Base-by-base conservation (phyloP, 2,113 vertebrate genomes). In the Vulpes lagopus region DNA sequence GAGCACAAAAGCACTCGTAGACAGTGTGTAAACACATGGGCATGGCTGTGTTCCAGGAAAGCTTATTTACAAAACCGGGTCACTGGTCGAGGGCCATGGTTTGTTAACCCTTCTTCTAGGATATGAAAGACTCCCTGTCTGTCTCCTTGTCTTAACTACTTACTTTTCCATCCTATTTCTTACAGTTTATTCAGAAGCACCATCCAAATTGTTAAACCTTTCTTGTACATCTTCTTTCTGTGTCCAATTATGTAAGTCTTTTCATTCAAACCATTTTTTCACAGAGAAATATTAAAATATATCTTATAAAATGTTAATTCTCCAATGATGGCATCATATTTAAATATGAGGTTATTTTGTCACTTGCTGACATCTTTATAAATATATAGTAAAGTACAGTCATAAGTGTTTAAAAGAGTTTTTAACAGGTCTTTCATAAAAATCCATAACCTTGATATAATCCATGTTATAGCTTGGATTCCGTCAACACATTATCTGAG, bases 401-500 rank as follows among this genome's bases (percentile, higher is more conserved):
- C 62, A 15, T 88, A 71, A 92, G 11, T 81, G 88, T 57, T 85
- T 62, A 89, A 64, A 79, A 76, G 11, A 57, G 9, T 59, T 96
- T 97, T 92, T 90, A 86, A 76, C 9, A 81, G 22, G 23, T 69
- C 27, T 85, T 93, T 85, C 22, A 81, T 86, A 30, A 91, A 93
- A 43, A 81, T 57, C 5, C 3, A 8, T 80, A 62, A 71, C 15
- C 35, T 74, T 88, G n/a, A n/a, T 76, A 23, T 4, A 67, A 69
- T 57, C 32, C 27, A 53, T 95, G 38, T 92, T 89, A n/a, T 65
- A 65, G 15, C 80, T 95, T 85, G 17, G 8, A 89, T 84, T 30
- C n/a, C 12, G 20, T 82, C 17, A 95, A 22, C 11, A 55, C 12
- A 32, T 80, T 64, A 55, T 81, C 38, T 0, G 2, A 25, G 80